Percentiles rank a stretch among this genome's conserved stretches.
phyloP scores from a whole-genome alignment of 2,113 vertebrate genomes.

The Rhabdornis inornatus region DNA sequence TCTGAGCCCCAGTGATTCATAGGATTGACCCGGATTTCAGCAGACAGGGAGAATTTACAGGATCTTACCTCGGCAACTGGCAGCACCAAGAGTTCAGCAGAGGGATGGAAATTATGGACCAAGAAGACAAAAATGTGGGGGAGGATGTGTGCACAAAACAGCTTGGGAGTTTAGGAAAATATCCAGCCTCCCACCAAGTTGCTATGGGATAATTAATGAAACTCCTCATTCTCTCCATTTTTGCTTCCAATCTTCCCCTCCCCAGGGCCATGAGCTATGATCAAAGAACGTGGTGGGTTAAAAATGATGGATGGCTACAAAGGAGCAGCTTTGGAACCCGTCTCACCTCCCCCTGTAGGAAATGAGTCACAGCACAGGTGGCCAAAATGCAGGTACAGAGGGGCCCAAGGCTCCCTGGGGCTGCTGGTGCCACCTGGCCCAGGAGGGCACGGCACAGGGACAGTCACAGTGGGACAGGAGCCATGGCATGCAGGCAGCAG shows the following conservation, averaged over 20 bases:
- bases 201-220: slow-evolving; percentile 35
- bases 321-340: neutral
- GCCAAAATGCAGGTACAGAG: neutral
- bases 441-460: neutral
- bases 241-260: slow-evolving; percentile 10
- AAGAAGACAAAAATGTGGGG: slow-evolving; percentile 31
- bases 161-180: slow-evolving; percentile 39
- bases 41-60: neutral
- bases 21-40: neutral
- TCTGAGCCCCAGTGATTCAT: slow-evolving; percentile 1
- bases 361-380: neutral
- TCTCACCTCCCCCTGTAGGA: neutral
- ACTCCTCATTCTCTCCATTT: slow-evolving; percentile 26
- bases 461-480: neutral
- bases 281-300: neutral
- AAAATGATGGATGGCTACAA: neutral
- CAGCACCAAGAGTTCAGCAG: neutral
- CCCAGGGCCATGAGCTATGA: slow-evolving; percentile 11
- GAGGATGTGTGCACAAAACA: slow-evolving; percentile 29
- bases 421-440: neutral
- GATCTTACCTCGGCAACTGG: neutral
- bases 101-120: slow-evolving; percentile 36
- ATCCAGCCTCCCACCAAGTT: slow-evolving; percentile 40
- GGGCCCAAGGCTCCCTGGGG: neutral
- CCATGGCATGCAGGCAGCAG: neutral